Base-by-base conservation (phyloP, 53 echinoderm and acorn worm genomes). In the Echinometra lucunter region DNA sequence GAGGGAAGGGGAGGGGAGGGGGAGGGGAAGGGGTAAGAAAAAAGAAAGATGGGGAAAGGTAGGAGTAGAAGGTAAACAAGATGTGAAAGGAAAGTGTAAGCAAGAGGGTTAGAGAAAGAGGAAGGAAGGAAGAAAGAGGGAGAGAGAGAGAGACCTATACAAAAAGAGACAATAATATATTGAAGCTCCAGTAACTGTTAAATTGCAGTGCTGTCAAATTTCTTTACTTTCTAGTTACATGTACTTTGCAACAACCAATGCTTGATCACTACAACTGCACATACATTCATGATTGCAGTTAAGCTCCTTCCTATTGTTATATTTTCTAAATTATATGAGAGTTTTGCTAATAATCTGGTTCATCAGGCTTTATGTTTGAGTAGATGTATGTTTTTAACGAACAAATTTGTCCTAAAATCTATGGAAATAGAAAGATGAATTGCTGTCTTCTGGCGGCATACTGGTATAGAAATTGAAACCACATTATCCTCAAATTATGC, bases 401-500 rank as follows among this genome's bases (percentile, higher is more conserved):
- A 38, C 63, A 63, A 21, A 63, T 63, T 12, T 53, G 8, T 34
- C 34, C 30, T 70, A 12, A 70, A 53, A 53, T 53, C 4, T 49
- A 4, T 53, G 34, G 70, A 70, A 32, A 70, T 34, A 34, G 11
- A 5, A 40, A 75, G 75, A 37, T 75, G 40, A 38, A 75, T 75
- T 40, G 34, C 34, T 75, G 5, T 37, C 34, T 40, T 15, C 75
- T 18, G 37, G 75, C 37, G 18, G 75, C 75, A 88, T 21, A 75
- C 55, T 44, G 57, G 78, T 30, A 35, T 92, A 92, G 92, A 92
- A 92, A 92, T 74, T 92, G 92, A 92, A 92, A 92, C 92, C 58
- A 92, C 37, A 92, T 92, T 74, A 92, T 45, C 67, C 28, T 30
- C 27, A 75, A 92, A 74, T 92, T 34, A 75, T 47, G 57, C 75